Base-by-base conservation (phyloP, 2,113 vertebrate species). In the Muntiacus muntjak region DNA sequence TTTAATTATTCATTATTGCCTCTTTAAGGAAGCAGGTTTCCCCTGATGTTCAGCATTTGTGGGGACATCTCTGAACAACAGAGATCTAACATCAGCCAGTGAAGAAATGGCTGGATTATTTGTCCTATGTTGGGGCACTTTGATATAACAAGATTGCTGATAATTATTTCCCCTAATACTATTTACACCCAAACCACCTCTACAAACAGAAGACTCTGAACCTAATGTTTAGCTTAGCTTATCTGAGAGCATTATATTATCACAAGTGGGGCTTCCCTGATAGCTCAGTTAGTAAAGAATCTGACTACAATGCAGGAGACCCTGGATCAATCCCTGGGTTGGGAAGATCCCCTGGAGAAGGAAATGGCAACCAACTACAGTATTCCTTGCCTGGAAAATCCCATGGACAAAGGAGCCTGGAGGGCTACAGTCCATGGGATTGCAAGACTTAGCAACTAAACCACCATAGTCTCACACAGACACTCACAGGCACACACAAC, bases 101-200 rank as follows among this genome's bases (percentile, higher is more conserved):
- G 67, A 94, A 94, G 58, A 86, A 82, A 76, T 86, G 45, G 1
- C 57, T 91, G 52, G 40, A 15, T 91, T 95, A 84, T 91, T 85
- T 94, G 43, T 94, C 36, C 19, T 78, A 1, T 92, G 40, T 36
- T 64, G 90, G 43, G 60, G 17, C 13, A 45, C 43, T 78, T 87
- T 92, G 93, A 57, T 89, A 78, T 62, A 91, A 96, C 1, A 0
- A 91, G 47, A 25, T 71, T 93, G 50, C 71, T 92, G 88, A 55
- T 96, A 79, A 94, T 96, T 89, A 91, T 64, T 89, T 40, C 19
- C 21, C 23, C 15, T 83, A 94, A 84, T n/a, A 64, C 40, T 76
- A 89, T 83, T 95, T 95, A 93, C 14, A 97, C 76, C 40, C 87
- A 91, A 94, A 92, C 89, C 87, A 81, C 50, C 23, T 90, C 87